phyloP scores from a whole-genome alignment of 2,797 vertebrate genomes.

The Xenops minutus region DNA sequence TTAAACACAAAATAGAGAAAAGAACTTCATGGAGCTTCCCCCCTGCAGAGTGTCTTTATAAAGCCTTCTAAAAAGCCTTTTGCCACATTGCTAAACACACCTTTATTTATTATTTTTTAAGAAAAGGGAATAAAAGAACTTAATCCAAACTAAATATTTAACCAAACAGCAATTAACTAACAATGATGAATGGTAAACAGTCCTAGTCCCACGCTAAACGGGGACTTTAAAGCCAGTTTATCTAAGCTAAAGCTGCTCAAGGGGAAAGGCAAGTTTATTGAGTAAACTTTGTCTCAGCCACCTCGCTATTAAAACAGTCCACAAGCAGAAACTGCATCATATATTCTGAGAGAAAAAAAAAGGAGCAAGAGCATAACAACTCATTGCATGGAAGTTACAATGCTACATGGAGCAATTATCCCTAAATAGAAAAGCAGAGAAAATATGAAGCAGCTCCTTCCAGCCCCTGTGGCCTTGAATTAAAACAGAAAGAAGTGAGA shows the following conservation, averaged over 20 bases:
- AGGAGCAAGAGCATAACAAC: background rate
- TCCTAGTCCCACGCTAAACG: background rate
- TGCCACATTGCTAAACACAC: background rate
- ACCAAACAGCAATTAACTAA: constrained; percentile 41
- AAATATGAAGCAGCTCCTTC: rapidly evolving
- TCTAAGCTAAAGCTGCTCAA: constrained; percentile 32
- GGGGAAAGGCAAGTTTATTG: constrained; percentile 44
- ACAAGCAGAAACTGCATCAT: background rate
- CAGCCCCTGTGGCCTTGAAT: background rate
- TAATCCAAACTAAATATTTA: constrained; percentile 57
- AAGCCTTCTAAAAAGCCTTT: background rate
- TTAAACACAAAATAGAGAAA: background rate
- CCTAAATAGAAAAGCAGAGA: background rate
- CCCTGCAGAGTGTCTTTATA: background rate
- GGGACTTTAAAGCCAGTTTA: constrained; percentile 24
- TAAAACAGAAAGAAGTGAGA: background rate
- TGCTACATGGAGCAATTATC: background rate
- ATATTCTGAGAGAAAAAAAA: background rate
- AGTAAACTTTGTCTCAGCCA: constrained; percentile 22
- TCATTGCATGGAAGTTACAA: rapidly evolving
- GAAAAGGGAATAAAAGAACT: background rate
- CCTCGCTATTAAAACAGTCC: background rate
- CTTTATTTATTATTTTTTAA: constrained; percentile 44
- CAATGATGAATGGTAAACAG: constrained; percentile 35
- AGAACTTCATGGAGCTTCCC: background rate